Evolutionary conservation across 1,140 invertebrate species (phyloP).

Genomic region (Bombyx mandarina): DNA sequence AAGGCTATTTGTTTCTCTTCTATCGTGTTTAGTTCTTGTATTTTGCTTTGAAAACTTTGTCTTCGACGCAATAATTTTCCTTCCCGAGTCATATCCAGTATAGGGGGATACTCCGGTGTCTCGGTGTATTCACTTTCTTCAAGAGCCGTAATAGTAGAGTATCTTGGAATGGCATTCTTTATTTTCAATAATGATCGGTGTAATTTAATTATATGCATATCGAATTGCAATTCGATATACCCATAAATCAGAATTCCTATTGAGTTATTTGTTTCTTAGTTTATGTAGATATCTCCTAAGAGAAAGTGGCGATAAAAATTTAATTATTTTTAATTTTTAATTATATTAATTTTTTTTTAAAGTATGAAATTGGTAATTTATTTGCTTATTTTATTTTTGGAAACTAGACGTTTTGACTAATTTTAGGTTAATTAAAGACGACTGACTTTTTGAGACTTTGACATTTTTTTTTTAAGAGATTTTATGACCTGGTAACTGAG

Average conservation of each 20-base stretch:
- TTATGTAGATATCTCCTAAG: no score
- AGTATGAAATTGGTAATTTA: no score
- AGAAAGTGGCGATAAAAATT: no score
- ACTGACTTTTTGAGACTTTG: no score
- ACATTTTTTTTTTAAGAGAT: no score
- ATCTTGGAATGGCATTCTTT: conserved; percentile 25
- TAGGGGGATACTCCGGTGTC: conserved; percentile 74
- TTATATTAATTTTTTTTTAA: no score
- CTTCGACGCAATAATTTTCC: conserved; percentile 52
- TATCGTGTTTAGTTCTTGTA: conserved; percentile 77
- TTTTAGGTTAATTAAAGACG: no score
- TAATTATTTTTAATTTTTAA: no score
- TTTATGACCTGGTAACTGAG: no score
- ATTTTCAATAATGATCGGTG: conserved; percentile 39
- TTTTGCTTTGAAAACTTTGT: conserved; percentile 70
- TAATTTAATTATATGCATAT: conserved; percentile 39
- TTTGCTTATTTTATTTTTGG: no score
- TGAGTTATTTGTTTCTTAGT: no score
- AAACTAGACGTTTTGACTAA: no score
- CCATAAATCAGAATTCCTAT: not conserved
- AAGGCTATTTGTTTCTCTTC: conserved; percentile 87
- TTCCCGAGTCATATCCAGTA: conserved; percentile 69
- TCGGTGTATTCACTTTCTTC: conserved; percentile 57
- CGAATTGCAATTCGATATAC: conserved; percentile 1
- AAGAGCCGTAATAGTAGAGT: conserved; percentile 30